A percentile compares a stretch with the other conserved stretches of the same genome.
phyloP scores from a whole-genome alignment of 2,797 vertebrate species.

The Clangula hyemalis region DNA sequence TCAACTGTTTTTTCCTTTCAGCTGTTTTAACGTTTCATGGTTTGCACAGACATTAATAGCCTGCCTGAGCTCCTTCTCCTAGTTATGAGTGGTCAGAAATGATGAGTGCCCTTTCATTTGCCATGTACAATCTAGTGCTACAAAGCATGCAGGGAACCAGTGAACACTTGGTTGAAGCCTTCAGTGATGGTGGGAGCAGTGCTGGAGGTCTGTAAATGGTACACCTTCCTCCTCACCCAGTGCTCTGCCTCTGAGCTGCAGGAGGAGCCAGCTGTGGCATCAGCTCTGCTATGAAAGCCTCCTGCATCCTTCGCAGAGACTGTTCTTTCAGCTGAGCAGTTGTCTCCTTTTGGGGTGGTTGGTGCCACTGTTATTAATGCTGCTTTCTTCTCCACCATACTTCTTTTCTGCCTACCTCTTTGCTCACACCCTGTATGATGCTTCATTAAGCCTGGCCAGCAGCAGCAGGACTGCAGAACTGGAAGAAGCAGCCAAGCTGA shows the following conservation, averaged over 20 bases:
- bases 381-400: background rate
- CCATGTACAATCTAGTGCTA: background rate
- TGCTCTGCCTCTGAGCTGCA: too few species aligned
- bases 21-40: background rate
- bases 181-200: background rate
- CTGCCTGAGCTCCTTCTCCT: background rate
- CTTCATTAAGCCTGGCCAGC: background rate
- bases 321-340: too few species aligned
- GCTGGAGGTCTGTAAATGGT: too few species aligned
- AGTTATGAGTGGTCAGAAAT: background rate
- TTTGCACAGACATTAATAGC: too few species aligned
- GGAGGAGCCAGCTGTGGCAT: background rate
- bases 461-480: background rate
- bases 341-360: too few species aligned
- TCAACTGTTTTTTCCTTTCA: background rate
- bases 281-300: background rate
- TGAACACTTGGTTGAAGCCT: too few species aligned
- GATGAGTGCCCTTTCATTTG: background rate
- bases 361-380: background rate
- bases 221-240: fast-evolving
- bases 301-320: background rate
- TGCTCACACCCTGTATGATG: fast-evolving
- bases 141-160: background rate
- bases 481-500: background rate
- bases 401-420: background rate